Evolutionary conservation across 1,140 invertebrate genomes (phyloP).

Genomic region (Aporrectodea caliginosa): DNA sequence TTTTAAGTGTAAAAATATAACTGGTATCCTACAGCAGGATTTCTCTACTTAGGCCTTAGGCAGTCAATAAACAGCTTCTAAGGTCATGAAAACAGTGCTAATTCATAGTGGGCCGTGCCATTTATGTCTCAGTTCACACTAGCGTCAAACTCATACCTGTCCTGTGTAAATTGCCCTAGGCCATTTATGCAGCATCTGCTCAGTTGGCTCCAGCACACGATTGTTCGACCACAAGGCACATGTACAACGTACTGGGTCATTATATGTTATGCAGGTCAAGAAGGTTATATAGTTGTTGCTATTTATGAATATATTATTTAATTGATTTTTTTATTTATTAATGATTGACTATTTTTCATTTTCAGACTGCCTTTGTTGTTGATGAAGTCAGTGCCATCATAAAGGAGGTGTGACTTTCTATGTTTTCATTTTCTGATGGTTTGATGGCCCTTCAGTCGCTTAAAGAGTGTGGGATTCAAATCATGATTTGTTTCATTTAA

Average conservation of each 20-base stretch:
- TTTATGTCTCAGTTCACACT: no score
- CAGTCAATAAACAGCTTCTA: no score
- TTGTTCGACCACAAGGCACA: no score
- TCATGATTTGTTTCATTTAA: neutral
- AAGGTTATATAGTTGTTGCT: neutral
- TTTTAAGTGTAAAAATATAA: no score
- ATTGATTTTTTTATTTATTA: neutral
- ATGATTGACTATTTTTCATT: neutral
- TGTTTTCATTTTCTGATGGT: neutral
- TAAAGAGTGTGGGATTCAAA: neutral
- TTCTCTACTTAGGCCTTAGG: no score
- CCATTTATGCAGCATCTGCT: no score
- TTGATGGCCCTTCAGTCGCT: neutral
- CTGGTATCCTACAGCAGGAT: no score
- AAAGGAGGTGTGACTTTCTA: conserved; percentile 68
- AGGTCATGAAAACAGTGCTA: no score
- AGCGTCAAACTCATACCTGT: no score
- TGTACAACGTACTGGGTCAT: neutral
- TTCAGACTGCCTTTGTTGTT: conserved; percentile 86
- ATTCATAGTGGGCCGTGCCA: no score
- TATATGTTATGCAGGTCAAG: neutral
- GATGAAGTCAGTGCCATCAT: conserved; percentile 99
- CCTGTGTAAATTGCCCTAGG: no score
- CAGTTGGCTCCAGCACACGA: no score
- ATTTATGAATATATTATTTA: neutral